Base-by-base conservation (phyloP, 2,113 vertebrate genomes). In the Microtus montanus region DNA sequence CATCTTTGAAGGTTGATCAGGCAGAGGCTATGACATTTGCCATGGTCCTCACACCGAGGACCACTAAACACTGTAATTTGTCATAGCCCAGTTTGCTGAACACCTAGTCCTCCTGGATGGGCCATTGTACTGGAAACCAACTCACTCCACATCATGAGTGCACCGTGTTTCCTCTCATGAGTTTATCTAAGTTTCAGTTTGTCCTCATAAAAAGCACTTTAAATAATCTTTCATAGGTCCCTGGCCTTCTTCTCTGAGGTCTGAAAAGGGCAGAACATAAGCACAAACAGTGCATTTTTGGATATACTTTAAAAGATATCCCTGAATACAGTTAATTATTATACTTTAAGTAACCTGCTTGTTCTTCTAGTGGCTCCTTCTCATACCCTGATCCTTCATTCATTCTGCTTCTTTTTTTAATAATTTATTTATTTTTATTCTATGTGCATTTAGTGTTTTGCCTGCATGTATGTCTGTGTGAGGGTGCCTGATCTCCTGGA, bases 101-200 rank as follows among this genome's bases (percentile, higher is more conserved):
- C 49, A 63, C 89, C 14, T 3, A 35, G 75, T 66, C 84, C 19
- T 96, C 35, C 35, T 41, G 38, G 96, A 90, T 28, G 61, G 22
- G 19, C 30, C 74, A 95, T 92, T 92, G 52, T 28, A 63, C 22
- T 89, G 26, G 92, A 96, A 95, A 93, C 61, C 35, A 83, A 52
- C 66, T 90, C 38, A 88, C 5, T 22, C 77, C 78, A 33, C 1
- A 70, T 33, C 38, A 66, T 28, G 35, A 41, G 12, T 73, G 90
- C 66, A 1, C 30, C 7, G 35, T 15, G 33, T 33, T 87, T 84
- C 30, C 24, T 79, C 63, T 66, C 82, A 44, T 20, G 52, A 79
- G 58, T 61, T 89, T 38, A 87, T 95, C 75, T 52, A 70, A 20
- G n/a, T 86, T 92, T 85, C 41, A 87, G 73, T 90, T 93, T 88